Conservation (phyloP, 2,113 vertebrate species). For the Podarcis raffonei region DNA sequence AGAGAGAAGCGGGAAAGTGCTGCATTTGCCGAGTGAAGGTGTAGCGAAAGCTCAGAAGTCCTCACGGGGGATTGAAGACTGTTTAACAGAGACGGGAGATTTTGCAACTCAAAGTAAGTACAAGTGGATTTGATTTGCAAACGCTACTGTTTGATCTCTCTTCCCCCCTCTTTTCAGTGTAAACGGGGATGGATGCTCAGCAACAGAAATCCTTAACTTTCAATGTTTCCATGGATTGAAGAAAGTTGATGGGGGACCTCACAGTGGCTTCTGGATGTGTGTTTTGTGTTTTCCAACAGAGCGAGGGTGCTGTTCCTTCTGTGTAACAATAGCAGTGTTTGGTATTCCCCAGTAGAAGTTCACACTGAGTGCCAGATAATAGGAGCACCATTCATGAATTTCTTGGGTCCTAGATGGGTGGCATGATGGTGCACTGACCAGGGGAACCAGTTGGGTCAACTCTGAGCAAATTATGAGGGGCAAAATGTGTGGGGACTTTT, state of each 20-base stretch:
- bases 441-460: neutral
- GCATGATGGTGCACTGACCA: neutral
- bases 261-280: neutral
- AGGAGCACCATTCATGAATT: too few relatives aligned
- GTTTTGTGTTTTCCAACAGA: neutral
- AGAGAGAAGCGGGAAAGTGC: neutral
- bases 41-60: constrained; percentile 22
- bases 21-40: neutral
- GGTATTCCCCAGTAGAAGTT: neutral
- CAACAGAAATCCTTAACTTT: neutral
- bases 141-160: neutral
- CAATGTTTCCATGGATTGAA: neutral
- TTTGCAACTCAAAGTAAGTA: constrained; percentile 57
- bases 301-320: neutral
- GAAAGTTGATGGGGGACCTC: neutral
- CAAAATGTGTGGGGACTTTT: neutral
- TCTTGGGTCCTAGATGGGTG: neutral
- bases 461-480: neutral
- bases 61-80: constrained; percentile 26
- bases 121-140: neutral
- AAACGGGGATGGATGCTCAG: neutral
- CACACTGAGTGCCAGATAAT: too few relatives aligned
- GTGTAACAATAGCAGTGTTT: neutral
- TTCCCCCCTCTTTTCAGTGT: neutral
- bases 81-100: constrained; percentile 3